A percentile compares a stretch with the other conserved stretches of the same genome.
These are phyloP conservation scores for Mystacides longicornis DNA, from an alignment of 2,888 invertebrate genomes.

Conservation along the genomic window DNA sequence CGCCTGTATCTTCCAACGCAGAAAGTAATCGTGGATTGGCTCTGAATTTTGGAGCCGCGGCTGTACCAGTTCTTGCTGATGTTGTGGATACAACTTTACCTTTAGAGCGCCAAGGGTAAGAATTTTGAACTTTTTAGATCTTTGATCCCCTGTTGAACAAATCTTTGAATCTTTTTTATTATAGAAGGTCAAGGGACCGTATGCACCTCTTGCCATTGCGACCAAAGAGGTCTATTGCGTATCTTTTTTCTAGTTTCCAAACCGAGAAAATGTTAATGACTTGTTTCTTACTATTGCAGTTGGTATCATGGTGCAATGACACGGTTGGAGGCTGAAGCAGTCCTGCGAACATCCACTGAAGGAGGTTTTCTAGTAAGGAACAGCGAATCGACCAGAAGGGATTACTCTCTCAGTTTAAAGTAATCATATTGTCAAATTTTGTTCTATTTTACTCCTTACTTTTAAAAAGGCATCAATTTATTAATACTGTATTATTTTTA, in stretches of 20 bases:
- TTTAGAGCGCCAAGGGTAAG: slow-evolving; percentile 81
- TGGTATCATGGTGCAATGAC: slow-evolving; percentile 96
- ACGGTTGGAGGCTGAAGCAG: slow-evolving; percentile 83
- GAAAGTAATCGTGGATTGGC: slow-evolving; percentile 52
- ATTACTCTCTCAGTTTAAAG: slow-evolving; percentile 93
- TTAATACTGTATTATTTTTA: too few relatives aligned
- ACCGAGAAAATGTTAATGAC: too few relatives aligned
- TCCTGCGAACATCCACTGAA: slow-evolving; percentile 74
- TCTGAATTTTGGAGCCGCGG: slow-evolving; percentile 59
- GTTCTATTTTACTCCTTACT: background rate
- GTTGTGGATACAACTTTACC: slow-evolving; percentile 74
- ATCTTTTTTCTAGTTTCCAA: too few relatives aligned
- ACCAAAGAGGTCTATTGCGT: too few relatives aligned
- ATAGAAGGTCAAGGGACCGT: too few relatives aligned
- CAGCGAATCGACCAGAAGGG: slow-evolving; percentile 88
- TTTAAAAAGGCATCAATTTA: background rate
- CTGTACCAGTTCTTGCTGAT: slow-evolving; percentile 57
- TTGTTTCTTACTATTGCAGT: slow-evolving; percentile 40
- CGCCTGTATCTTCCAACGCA: slow-evolving; percentile 32
- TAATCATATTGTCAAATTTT: slow-evolving; percentile 47
- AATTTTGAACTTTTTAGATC: slow-evolving; percentile 17
- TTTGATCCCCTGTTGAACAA: background rate
- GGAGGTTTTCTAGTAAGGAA: slow-evolving; percentile 92
- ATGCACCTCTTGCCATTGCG: too few relatives aligned
- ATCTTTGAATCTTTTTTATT: background rate